Conservation (phyloP, 1,140 invertebrate species). For the Dendrolimus kikuchii region DNA sequence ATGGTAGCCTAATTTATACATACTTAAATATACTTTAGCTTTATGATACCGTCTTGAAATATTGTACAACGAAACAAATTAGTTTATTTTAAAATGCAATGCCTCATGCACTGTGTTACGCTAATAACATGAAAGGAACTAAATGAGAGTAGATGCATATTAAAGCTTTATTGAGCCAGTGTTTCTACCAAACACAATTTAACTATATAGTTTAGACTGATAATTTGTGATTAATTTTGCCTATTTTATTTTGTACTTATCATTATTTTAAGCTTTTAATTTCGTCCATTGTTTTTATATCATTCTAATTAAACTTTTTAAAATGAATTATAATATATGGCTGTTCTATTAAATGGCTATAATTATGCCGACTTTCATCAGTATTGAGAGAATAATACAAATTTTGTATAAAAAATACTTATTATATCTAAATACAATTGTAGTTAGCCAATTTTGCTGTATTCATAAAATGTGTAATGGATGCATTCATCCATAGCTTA, state of each 20-base stretch:
- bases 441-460: slow-evolving; percentile 62
- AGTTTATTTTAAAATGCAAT: neutral
- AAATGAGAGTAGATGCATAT: too few relatives aligned
- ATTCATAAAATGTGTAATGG: slow-evolving; percentile 1
- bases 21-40: slow-evolving; percentile 14
- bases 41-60: slow-evolving; percentile 28
- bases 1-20: neutral
- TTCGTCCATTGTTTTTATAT: neutral
- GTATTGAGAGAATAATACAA: too few relatives aligned
- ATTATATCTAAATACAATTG: slow-evolving; percentile 26
- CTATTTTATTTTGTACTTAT: slow-evolving; percentile 4
- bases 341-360: too few relatives aligned
- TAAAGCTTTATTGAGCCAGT: too few relatives aligned
- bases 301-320: neutral
- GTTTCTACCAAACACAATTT: neutral
- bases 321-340: too few relatives aligned
- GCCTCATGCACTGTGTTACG: too few relatives aligned
- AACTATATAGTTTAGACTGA: slow-evolving; percentile 12
- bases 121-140: too few relatives aligned
- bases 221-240: slow-evolving; percentile 1
- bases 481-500: too few relatives aligned
- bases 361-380: too few relatives aligned
- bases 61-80: slow-evolving; percentile 40
- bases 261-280: neutral
- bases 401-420: slow-evolving; percentile 4